Conservation (phyloP, 2,888 invertebrate species). For the Oxytorus armatus region DNA sequence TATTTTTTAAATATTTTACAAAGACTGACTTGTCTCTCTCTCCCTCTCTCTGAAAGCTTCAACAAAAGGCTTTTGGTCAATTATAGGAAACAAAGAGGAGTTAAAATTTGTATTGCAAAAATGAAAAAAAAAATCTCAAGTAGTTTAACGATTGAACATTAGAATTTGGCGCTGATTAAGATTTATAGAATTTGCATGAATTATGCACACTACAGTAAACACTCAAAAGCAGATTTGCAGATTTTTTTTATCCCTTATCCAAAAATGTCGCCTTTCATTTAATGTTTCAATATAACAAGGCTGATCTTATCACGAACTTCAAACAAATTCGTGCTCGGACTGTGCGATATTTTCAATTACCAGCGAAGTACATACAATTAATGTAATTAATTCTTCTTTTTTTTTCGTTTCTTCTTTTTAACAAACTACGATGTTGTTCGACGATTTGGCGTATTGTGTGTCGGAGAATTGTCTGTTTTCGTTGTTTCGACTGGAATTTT, state of each 20-base stretch:
- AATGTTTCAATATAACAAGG: not conserved
- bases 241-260: not conserved
- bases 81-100: not conserved
- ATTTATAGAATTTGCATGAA: conserved; percentile 11
- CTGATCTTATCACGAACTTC: not conserved
- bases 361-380: not conserved
- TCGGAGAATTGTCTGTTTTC: not conserved
- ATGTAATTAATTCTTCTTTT: not conserved
- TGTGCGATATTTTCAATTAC: not conserved
- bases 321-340: not conserved
- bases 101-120: not conserved
- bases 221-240: conserved; percentile 22
- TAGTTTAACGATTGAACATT: not conserved
- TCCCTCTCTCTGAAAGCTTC: conserved; percentile 15
- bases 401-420: too few species aligned
- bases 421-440: conserved; percentile 5
- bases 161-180: conserved; percentile 3
- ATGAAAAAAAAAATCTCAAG: not conserved
- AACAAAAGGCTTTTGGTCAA: not conserved
- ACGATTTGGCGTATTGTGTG: conserved; percentile 16
- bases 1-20: conserved; percentile 19
- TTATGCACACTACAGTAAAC: conserved; percentile 14
- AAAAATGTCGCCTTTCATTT: not conserved
- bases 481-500: not conserved
- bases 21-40: too few species aligned